phyloP scores from a whole-genome alignment of 2,797 vertebrate species.

The Cuculus canorus region DNA sequence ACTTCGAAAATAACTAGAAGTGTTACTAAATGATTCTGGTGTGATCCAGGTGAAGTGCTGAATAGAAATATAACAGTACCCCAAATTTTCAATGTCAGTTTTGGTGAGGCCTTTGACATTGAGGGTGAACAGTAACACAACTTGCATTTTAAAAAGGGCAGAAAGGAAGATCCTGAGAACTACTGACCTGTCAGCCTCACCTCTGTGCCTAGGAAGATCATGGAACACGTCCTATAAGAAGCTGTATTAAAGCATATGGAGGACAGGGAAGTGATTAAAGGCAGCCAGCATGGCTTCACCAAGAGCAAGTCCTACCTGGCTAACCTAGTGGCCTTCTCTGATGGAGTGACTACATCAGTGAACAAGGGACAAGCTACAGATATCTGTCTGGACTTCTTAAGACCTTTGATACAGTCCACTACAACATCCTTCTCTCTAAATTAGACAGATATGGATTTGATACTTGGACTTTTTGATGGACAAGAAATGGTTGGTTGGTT shows the following conservation, averaged over 20 bases:
- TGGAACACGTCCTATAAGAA: neutral
- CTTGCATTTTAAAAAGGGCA: neutral
- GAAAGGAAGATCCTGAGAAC: neutral
- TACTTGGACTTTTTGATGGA: neutral
- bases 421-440: neutral
- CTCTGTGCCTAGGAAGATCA: neutral
- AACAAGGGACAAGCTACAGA: neutral
- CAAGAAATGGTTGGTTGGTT: neutral
- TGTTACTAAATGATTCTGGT: neutral
- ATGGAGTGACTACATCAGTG: neutral
- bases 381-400: neutral
- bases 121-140: neutral
- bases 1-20: neutral
- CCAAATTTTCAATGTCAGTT: neutral
- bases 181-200: neutral
- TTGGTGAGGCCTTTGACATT: neutral
- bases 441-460: neutral
- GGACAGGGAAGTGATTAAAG: neutral
- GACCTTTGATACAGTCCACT: neutral
- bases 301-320: neutral
- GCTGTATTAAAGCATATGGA: neutral
- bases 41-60: neutral
- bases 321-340: fast-evolving
- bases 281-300: neutral
- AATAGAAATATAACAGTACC: neutral